Percentiles rank a stretch among this genome's conserved stretches.
Conservation (phyloP, 2,113 vertebrate species). For the Lepidothrix coronata region DNA sequence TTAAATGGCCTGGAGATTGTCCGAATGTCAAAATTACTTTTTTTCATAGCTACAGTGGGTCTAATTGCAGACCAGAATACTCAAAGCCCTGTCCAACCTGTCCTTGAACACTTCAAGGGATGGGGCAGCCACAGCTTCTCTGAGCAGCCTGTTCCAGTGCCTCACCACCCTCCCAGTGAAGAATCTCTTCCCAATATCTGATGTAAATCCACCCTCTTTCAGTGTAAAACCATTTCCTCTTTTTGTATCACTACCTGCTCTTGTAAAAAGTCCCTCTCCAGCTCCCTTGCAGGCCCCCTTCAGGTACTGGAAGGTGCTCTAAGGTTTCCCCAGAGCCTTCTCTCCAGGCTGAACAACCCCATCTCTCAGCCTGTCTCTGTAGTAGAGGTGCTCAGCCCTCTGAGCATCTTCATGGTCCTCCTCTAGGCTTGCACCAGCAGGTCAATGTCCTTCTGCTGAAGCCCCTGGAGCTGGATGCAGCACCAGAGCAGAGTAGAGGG, state of each 20-base stretch:
- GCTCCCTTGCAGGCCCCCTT: neutral
- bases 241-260: neutral
- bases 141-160: neutral
- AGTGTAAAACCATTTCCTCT: neutral
- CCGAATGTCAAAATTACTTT: neutral
- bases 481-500: neutral
- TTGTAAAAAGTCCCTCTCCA: neutral
- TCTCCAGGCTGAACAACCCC: neutral
- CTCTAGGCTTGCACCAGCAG: neutral
- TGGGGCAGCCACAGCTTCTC: neutral
- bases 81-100: neutral
- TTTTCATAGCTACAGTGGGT: rapidly evolving
- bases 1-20: neutral
- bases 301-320: neutral
- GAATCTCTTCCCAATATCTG: neutral
- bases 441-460: neutral
- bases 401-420: neutral
- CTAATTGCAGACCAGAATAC: neutral
- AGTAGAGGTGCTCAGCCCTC: neutral
- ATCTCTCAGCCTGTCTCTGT: neutral
- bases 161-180: neutral
- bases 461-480: neutral
- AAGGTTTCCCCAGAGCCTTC: neutral
- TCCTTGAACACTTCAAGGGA: neutral
- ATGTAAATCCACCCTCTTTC: neutral